phyloP scores from a whole-genome alignment of 2,113 vertebrate genomes.

The Craseonycteris thonglongyai region DNA sequence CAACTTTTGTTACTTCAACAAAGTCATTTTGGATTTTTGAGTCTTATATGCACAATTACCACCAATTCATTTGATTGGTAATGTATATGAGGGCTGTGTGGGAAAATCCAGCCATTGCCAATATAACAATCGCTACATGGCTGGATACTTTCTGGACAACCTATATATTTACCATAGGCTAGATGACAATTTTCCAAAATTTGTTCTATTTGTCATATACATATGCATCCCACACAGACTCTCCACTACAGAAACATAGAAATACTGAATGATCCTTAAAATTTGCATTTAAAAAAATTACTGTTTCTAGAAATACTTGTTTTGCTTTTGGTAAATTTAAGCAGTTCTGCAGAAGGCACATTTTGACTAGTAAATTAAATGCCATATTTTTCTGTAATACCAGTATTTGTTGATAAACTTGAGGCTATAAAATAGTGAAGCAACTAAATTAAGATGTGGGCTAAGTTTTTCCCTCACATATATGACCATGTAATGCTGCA shows the following conservation, averaged over 20 bases:
- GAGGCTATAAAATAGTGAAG: neutral
- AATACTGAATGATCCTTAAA: neutral
- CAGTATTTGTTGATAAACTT: neutral
- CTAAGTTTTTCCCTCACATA: neutral
- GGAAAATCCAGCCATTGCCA: too few relatives aligned
- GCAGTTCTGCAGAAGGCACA: neutral
- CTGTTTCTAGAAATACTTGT: neutral
- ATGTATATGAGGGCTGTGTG: neutral
- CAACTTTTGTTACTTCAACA: neutral
- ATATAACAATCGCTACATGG: too few relatives aligned
- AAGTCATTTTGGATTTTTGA: neutral
- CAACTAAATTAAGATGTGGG: neutral
- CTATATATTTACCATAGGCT: neutral
- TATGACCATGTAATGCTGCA: neutral
- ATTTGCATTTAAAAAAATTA: neutral
- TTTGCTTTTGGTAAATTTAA: neutral
- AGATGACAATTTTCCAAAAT: neutral
- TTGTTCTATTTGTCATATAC: neutral
- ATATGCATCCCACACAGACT: neutral
- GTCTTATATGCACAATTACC: neutral
- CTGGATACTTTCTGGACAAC: too few relatives aligned
- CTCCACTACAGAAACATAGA: neutral
- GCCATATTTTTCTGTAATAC: neutral
- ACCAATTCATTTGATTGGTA: neutral
- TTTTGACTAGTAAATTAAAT: neutral